Percentiles rank a stretch among this genome's conserved stretches.
These are phyloP conservation scores for Sarcophaga variegata DNA, from an alignment of 2,888 invertebrate species.

Conservation along the genomic window DNA sequence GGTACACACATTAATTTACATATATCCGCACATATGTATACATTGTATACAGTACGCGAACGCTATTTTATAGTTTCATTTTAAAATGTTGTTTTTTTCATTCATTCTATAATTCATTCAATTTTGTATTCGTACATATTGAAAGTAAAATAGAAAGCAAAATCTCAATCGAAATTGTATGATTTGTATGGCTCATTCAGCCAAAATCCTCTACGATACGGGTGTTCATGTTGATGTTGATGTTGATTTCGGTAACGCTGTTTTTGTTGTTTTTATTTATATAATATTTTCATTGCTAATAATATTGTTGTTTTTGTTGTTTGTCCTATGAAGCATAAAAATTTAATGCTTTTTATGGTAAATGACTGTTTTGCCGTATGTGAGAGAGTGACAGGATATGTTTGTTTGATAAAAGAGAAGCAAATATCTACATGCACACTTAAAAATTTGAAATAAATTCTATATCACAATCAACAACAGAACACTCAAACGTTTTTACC, in stretches of 20 bases:
- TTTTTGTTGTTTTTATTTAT: conserved; percentile 43
- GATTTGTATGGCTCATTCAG: conserved; percentile 39
- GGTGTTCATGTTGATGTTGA: neutral
- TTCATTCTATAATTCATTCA: conserved; percentile 27
- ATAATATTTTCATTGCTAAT: conserved; percentile 1
- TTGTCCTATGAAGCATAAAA: conserved; percentile 61
- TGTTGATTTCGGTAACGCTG: conserved; percentile 4
- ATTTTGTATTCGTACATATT: conserved; percentile 44
- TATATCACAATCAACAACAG: conserved; percentile 19
- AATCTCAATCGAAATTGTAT: conserved; percentile 40
- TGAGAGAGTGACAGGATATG: too few relatives aligned
- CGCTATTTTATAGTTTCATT: too few relatives aligned
- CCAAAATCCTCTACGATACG: conserved; percentile 12
- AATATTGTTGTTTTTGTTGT: conserved; percentile 33
- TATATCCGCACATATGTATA: too few relatives aligned
- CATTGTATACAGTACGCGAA: too few relatives aligned
- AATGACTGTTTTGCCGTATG: conserved; percentile 22
- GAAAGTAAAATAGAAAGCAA: conserved; percentile 52
- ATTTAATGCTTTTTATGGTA: conserved; percentile 65
- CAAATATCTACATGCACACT: neutral
- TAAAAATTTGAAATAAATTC: neutral
- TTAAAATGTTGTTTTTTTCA: too few relatives aligned
- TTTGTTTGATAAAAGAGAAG: neutral
- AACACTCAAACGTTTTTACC: neutral
- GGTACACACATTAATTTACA: too few relatives aligned